phyloP scores from a whole-genome alignment of 2,797 vertebrate species.

The Luscinia megarhynchos region DNA sequence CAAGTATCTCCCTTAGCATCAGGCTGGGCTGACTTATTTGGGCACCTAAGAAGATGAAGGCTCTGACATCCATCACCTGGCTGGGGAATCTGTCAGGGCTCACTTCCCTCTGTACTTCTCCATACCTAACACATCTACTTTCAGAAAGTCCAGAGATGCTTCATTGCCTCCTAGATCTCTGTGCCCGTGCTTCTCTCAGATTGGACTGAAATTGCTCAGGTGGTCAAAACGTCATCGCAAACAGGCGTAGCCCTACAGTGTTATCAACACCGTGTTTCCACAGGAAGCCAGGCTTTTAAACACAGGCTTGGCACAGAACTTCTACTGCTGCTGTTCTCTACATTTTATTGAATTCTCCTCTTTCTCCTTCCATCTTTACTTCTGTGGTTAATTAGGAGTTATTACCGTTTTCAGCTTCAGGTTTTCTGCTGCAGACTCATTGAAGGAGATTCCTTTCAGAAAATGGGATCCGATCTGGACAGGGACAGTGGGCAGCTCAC shows the following conservation, averaged over 20 bases:
- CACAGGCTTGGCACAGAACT: not conserved
- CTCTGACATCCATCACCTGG: not conserved
- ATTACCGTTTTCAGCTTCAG: slow-evolving; percentile 96
- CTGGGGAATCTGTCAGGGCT: not conserved
- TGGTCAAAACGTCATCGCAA: not conserved
- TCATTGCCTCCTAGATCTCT: not conserved
- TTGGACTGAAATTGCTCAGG: not conserved
- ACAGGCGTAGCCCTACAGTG: not conserved
- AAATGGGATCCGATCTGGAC: slow-evolving; percentile 97
- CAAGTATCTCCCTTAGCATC: not conserved
- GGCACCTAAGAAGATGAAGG: not conserved
- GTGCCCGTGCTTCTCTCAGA: not conserved
- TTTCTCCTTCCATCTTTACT: not conserved
- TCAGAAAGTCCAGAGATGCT: not conserved
- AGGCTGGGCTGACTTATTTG: not conserved
- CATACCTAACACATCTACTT: not conserved
- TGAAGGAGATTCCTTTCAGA: slow-evolving; percentile 97
- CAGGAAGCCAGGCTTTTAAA: slow-evolving; percentile 6
- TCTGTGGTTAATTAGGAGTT: not conserved
- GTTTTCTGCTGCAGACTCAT: slow-evolving; percentile 95
- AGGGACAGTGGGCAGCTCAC: slow-evolving; percentile 95
- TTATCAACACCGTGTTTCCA: not conserved
- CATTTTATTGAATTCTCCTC: not conserved
- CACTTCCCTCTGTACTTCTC: not conserved
- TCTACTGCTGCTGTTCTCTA: not conserved